Percentiles rank a stretch among this genome's conserved stretches.
These are phyloP conservation scores for Drosophila anomalipes DNA, from an alignment of 2,888 invertebrate genomes.

Conservation along the genomic window DNA sequence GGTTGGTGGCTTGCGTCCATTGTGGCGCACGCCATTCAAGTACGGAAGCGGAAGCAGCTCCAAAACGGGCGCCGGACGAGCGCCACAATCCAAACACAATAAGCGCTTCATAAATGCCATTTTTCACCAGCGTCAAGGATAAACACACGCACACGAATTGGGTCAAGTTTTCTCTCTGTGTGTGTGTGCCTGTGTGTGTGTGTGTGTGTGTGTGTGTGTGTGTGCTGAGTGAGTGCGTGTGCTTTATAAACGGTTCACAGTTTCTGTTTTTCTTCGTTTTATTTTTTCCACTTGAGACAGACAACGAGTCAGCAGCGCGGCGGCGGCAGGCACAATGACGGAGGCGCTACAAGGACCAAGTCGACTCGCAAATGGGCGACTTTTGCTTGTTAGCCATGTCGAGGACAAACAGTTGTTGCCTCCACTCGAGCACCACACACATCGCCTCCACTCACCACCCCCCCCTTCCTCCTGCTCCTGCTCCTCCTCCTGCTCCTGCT, in stretches of 20 bases:
- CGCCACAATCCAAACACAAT: slow-evolving; percentile 77
- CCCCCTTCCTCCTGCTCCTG: not conserved
- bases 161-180: slow-evolving; percentile 15
- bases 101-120: slow-evolving; percentile 81
- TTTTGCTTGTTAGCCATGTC: slow-evolving; percentile 60
- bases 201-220: slow-evolving; percentile 13
- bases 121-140: slow-evolving; percentile 71
- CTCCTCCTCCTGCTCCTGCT: not conserved
- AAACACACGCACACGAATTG: slow-evolving; percentile 58
- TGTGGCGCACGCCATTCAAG: slow-evolving; percentile 79
- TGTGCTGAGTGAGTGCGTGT: slow-evolving; percentile 21
- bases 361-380: slow-evolving; percentile 38
- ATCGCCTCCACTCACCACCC: not conserved
- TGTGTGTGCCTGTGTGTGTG: slow-evolving; percentile 10
- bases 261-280: slow-evolving; percentile 24
- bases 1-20: slow-evolving; percentile 50
- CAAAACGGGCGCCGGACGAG: slow-evolving; percentile 46
- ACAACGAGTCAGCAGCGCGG: slow-evolving; percentile 59
- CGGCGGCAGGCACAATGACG: slow-evolving; percentile 28
- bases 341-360: slow-evolving; percentile 16
- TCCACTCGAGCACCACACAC: not conserved
- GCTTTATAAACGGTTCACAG: slow-evolving; percentile 70
- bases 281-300: slow-evolving; percentile 68
- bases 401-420: slow-evolving; percentile 51
- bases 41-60: slow-evolving; percentile 76